Conservation (phyloP, 2,113 vertebrate species). For the Diadophis punctatus region DNA sequence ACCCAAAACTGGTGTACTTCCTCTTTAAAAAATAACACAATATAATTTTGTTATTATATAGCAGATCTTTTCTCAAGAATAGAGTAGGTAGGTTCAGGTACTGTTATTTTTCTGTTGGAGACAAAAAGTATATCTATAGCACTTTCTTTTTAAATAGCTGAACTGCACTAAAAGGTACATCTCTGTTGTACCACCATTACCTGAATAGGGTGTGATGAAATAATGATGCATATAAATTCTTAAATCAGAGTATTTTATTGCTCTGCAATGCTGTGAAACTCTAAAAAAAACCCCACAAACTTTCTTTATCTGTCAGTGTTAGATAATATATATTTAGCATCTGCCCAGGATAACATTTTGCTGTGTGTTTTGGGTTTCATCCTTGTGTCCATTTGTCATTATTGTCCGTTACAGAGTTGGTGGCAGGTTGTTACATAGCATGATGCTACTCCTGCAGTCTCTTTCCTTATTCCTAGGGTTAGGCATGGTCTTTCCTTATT, state of each 20-base stretch:
- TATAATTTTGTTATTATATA: neutral
- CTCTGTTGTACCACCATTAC: neutral
- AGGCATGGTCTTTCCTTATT: conserved; percentile 61
- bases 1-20: neutral
- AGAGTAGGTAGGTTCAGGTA: neutral
- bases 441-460: conserved; percentile 61
- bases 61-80: neutral
- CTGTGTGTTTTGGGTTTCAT: conserved; percentile 58
- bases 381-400: conserved; percentile 66
- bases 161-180: neutral
- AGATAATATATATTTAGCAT: conserved; percentile 28
- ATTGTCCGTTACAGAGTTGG: conserved; percentile 61
- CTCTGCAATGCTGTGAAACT: conserved; percentile 19
- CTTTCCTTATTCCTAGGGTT: conserved; percentile 67
- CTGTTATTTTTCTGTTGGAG: neutral
- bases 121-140: neutral
- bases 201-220: neutral
- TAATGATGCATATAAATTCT: neutral
- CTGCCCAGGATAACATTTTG: conserved; percentile 52
- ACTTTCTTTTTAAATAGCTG: neutral
- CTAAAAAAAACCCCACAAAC: conserved; percentile 40
- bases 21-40: neutral
- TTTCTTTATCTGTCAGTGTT: conserved; percentile 45
- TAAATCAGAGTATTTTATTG: conserved; percentile 52
- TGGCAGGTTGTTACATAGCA: conserved; percentile 66